Percentiles rank a stretch among this genome's conserved stretches.
Conservation (phyloP, 2,113 vertebrate species). For the Dipodomys spectabilis region DNA sequence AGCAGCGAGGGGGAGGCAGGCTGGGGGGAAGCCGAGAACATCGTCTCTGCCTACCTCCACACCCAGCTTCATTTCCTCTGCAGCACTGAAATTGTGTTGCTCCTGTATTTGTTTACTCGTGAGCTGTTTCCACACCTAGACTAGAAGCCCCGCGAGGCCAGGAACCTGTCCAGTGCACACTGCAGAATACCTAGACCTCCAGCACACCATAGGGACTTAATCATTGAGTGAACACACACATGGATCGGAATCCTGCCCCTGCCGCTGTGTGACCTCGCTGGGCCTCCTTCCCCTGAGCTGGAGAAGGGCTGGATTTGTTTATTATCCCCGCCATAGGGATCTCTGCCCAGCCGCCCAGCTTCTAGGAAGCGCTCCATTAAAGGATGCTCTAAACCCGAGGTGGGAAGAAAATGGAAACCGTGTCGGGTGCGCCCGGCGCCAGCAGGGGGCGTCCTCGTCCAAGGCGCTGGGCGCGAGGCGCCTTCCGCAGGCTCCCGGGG, state of each 20-base stretch:
- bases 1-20: constrained; percentile 53
- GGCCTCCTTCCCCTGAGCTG: not conserved
- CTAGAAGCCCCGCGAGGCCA: not conserved
- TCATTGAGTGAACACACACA: not conserved
- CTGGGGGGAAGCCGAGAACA: not conserved
- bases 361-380: not conserved
- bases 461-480: not conserved
- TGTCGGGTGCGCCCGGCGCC: constrained; percentile 12
- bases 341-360: not conserved
- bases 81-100: constrained; percentile 51
- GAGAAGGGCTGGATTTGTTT: not conserved
- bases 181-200: not conserved
- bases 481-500: constrained; percentile 10
- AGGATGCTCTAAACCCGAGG: not conserved
- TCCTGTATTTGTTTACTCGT: constrained; percentile 64
- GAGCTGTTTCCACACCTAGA: constrained; percentile 43
- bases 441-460: constrained; percentile 73
- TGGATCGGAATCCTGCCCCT: not conserved
- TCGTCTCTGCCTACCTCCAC: constrained; percentile 55
- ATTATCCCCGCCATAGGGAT: not conserved
- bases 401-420: constrained; percentile 53
- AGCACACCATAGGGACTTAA: not conserved
- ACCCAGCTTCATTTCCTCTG: constrained; percentile 55
- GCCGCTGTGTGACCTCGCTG: not conserved
- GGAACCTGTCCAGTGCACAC: not conserved